phyloP scores from a whole-genome alignment of 2,888 invertebrate genomes.

The Ligdia adustata region DNA sequence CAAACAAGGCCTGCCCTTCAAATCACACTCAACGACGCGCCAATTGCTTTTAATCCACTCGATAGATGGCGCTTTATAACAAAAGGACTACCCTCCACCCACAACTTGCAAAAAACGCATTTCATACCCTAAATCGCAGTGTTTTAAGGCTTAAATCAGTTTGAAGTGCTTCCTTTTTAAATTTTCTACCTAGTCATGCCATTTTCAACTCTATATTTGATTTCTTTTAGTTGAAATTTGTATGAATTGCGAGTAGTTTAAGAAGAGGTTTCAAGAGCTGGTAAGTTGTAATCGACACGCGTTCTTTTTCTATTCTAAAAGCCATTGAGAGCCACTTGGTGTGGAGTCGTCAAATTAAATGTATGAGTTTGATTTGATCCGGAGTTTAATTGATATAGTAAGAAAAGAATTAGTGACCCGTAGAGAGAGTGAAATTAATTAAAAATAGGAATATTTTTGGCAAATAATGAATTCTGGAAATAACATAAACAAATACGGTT shows the following conservation, averaged over 20 bases:
- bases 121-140: conserved; percentile 5
- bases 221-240: not conserved
- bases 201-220: not conserved
- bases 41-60: conserved; percentile 78
- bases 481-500: too few relatives aligned
- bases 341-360: conserved; percentile 43
- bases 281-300: conserved; percentile 61
- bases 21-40: conserved; percentile 64
- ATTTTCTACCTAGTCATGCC: not conserved
- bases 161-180: not conserved
- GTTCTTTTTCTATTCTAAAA: conserved; percentile 26
- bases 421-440: too few relatives aligned
- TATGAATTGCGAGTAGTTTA: conserved; percentile 30
- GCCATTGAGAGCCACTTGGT: conserved; percentile 30
- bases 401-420: conserved; percentile 18
- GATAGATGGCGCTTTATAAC: conserved; percentile 63
- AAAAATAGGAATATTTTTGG: too few relatives aligned
- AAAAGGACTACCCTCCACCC: conserved; percentile 50
- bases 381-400: conserved; percentile 28
- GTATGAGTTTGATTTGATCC: conserved; percentile 30
- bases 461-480: too few relatives aligned
- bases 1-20: conserved; percentile 47
- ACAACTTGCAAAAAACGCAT: conserved; percentile 20
- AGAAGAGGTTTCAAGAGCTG: conserved; percentile 59
- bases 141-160: conserved; percentile 7